A percentile compares a stretch with the other conserved stretches of the same genome.
Conservation (phyloP, 2,113 vertebrate genomes). For the Thermophis baileyi region DNA sequence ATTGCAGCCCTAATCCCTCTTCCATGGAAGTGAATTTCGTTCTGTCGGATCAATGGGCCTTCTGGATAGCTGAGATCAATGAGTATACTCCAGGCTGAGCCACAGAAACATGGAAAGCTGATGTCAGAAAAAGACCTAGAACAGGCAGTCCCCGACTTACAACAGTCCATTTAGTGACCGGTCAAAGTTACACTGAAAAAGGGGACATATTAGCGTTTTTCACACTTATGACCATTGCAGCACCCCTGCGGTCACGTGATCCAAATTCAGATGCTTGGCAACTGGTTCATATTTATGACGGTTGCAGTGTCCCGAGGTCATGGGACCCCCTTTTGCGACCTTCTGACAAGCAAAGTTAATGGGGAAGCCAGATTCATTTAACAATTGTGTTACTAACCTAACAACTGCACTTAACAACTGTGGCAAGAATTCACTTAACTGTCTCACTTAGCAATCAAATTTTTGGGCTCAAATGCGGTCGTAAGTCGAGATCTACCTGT, state of each 20-base stretch:
- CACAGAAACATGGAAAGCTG: neutral
- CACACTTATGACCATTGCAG: neutral
- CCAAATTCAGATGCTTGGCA: neutral
- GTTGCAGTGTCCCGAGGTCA: no score
- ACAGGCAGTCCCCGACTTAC: neutral
- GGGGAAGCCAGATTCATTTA: neutral
- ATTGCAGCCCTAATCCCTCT: neutral
- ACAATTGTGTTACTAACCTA: neutral
- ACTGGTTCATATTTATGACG: neutral
- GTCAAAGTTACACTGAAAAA: neutral
- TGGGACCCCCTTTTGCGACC: neutral
- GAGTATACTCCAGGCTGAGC: neutral
- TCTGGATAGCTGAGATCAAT: neutral
- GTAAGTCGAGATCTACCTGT: no score
- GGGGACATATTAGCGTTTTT: no score
- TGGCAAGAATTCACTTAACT: neutral
- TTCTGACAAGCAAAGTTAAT: neutral
- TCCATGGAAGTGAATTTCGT: neutral
- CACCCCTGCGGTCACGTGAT: neutral
- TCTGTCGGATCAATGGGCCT: neutral
- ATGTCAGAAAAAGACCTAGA: neutral
- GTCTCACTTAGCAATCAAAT: no score
- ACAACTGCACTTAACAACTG: no score
- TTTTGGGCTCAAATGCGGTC: no score
- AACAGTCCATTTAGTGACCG: neutral